Evolutionary conservation across 2,113 vertebrate genomes (phyloP), one percentile per base, ranked within the genome.

Genomic region (Caracal caracal): DNA sequence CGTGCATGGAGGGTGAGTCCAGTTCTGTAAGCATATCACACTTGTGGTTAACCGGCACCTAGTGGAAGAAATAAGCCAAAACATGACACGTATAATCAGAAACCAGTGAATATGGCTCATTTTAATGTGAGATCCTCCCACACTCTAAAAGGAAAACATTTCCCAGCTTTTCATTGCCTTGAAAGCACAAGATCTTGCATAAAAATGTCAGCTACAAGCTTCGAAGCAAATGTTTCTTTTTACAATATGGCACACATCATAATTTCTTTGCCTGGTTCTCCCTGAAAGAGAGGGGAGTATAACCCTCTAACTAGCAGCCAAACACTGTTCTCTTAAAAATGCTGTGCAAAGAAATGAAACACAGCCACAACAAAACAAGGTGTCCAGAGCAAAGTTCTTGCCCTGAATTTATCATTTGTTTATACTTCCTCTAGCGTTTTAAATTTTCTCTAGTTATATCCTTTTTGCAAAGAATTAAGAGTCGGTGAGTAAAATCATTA

Each of bases 171-270:
- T 82, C 68, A 91, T 51, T 92, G 78, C 76, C 79, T 90, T 89
- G 65, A 93, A 96, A 97, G 65, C 70, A 65, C 35, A 66, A 63
- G 82, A 88, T 94, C 95, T 81, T 97, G 71, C 88, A 91, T 97
- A 66, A 97, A 98, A 98, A 97, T 61, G 94, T 97, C 97, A 96
- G 66, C 78, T 47, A 51, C 85, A 76, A 70, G 78, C 94, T 94
- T 97, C 93, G 96, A 93, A 97, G 95, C 96, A 89, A 98, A 96
- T 86, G 95, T 97, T 98, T 96, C 90, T 93, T 97, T 98, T 97
- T 97, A 95, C 88, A 97, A 97, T 89, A 96, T 79, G 91, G 94
- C 91, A 96, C 96, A 91, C 76, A 95, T 95, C 95, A 98, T 97
- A 97, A 96, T 93, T 96, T 89, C 95, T 80, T 73, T 79, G 65